Conservation (phyloP, 2,888 invertebrate genomes). For the Acronicta aceris region DNA sequence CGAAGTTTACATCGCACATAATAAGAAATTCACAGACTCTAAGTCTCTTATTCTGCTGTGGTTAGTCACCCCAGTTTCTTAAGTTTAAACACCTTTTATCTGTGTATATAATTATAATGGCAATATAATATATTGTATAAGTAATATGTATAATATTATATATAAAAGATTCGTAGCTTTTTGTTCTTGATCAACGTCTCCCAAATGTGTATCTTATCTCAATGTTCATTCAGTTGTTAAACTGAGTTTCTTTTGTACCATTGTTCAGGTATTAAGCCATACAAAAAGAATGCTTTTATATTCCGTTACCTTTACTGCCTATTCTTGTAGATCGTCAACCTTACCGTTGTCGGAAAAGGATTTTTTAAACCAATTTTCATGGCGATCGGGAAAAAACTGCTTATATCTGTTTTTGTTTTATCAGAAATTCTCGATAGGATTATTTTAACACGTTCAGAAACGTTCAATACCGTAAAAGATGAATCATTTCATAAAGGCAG, state of each 20-base stretch:
- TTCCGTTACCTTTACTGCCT: slow-evolving; percentile 27
- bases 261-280: slow-evolving; percentile 21
- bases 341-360: slow-evolving; percentile 21
- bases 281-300: slow-evolving; percentile 36
- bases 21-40: too few species aligned
- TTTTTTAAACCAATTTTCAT: slow-evolving; percentile 21
- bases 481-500: slow-evolving; percentile 16
- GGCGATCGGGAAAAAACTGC: slow-evolving; percentile 8
- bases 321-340: slow-evolving; percentile 33
- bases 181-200: too few species aligned
- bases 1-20: too few species aligned
- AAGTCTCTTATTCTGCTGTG: too few species aligned
- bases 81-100: too few species aligned
- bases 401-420: slow-evolving; percentile 12
- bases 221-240: slow-evolving; percentile 23
- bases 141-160: too few species aligned
- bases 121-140: too few species aligned
- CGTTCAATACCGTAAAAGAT: slow-evolving; percentile 30
- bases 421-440: slow-evolving; percentile 2
- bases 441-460: slow-evolving; percentile 30
- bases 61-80: too few species aligned
- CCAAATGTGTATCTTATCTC: slow-evolving; percentile 9
- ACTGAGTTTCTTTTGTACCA: slow-evolving; percentile 21
- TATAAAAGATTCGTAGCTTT: too few species aligned
- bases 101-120: too few species aligned